Percentiles rank a stretch among this genome's conserved stretches.
Conservation (phyloP, 2,113 vertebrate genomes). For the Orycteropus afer region DNA sequence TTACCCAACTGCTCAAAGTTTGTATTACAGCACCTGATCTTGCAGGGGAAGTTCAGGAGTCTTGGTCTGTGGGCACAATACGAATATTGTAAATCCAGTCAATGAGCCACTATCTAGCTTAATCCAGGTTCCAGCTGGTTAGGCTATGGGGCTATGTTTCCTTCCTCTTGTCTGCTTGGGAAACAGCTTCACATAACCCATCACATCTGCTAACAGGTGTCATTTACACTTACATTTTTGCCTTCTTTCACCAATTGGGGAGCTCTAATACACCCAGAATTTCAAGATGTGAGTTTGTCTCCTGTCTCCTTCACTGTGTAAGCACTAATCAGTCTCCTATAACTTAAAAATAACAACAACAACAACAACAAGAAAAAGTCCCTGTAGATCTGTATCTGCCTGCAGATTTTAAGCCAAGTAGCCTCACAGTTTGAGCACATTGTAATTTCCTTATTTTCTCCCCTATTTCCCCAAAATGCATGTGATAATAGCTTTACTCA, state of each 20-base stretch:
- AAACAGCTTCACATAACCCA: not conserved
- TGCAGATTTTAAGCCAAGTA: not conserved
- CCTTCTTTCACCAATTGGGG: not conserved
- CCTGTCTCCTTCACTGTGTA: not conserved
- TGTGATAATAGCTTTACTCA: not conserved
- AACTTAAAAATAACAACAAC: not conserved
- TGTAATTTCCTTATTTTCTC: not conserved
- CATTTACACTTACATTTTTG: not conserved
- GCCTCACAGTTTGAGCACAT: not conserved
- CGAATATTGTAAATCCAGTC: not conserved
- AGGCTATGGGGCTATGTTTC: not conserved
- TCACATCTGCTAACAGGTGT: not conserved
- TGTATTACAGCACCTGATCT: not conserved
- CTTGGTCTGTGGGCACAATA: not conserved
- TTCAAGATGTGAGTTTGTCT: not conserved
- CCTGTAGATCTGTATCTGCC: too few species aligned
- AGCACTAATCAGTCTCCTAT: not conserved
- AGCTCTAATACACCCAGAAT: not conserved
- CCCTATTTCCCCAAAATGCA: not conserved
- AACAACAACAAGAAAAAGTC: not conserved
- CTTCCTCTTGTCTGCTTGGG: not conserved
- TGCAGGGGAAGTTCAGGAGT: fast-evolving
- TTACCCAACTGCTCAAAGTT: not conserved
- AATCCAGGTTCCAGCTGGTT: not conserved
- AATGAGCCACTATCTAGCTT: not conserved